Base-by-base conservation (phyloP, 2,888 invertebrate genomes). In the Ecliptopera silaceata region DNA sequence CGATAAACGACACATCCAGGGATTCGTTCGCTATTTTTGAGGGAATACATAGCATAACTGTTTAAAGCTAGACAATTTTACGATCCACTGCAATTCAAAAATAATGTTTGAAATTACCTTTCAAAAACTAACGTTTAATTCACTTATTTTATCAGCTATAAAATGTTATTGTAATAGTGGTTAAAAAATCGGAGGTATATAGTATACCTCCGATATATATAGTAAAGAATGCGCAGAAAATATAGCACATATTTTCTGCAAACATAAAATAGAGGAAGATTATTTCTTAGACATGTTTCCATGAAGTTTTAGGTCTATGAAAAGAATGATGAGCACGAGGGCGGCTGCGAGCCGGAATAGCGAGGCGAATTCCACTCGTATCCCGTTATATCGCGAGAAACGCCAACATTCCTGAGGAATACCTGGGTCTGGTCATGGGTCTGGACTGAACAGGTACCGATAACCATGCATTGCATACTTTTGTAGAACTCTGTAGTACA, bases 391-490 rank as follows among this genome's bases (percentile, higher is more conserved):
- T 36, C 34, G 49, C 45, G 18, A 41, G 34, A 43, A 44, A 41
- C 26, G 42, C 42, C 41, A 22, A 29, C 53, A 59, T 59, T 59
- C 50, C 58, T 3, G 69, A 73, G 72, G 58, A 75, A 77, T 76
- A 77, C 66, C 71, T 72, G 63, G 68, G 26, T 32, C 65, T 64
- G 55, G 59, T 69, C 36, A 34, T 67, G 66, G 64, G 69, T 6
- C 66, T 64, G 50, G 58, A 69, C 68, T 66, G 63, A 70, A 8
- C 26, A 26, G 8, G 61, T 63, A 67, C 71, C 71, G 71, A 78
- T 76, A 77, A 68, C 71, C 72, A 70, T 72, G 71, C 72, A 75
- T 69, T 76, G 57, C 79, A 69, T 72, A 74, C 71, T 76, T 70
- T 66, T 61, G 48, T 58, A 56, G 69, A 68, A 72, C 70, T n/a